phyloP scores from a whole-genome alignment of 2,888 invertebrate genomes.

The Deilephila porcellus region DNA sequence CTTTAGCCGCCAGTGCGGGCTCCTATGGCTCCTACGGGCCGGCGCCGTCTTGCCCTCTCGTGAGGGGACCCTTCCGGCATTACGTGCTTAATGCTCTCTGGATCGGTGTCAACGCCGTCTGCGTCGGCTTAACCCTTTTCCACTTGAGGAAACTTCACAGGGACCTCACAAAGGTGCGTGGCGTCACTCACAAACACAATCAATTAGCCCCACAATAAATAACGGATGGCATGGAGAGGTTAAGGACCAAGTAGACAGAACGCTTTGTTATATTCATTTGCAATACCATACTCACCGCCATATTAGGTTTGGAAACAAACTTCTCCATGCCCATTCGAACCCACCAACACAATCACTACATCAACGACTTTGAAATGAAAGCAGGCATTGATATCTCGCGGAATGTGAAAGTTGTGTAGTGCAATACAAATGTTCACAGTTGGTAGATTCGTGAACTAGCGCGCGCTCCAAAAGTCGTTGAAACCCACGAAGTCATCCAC shows the following conservation, averaged over 20 bases:
- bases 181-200: constrained; percentile 29
- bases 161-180: constrained; percentile 89
- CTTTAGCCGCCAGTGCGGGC: constrained; percentile 91
- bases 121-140: constrained; percentile 92
- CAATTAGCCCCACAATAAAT: constrained; percentile 34
- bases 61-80: constrained; percentile 94
- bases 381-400: constrained; percentile 50
- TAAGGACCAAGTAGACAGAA: constrained; percentile 46
- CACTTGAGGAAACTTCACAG: constrained; percentile 93
- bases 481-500: constrained; percentile 63
- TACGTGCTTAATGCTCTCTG: constrained; percentile 95
- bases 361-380: constrained; percentile 60
- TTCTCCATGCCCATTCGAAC: constrained; percentile 67
- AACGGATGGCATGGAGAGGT: constrained; percentile 66
- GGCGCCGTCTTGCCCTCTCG: constrained; percentile 93
- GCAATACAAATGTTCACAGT: constrained; percentile 58
- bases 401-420: constrained; percentile 59
- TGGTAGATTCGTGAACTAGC: constrained; percentile 51
- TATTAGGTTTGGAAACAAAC: constrained; percentile 47
- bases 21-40: constrained; percentile 87
- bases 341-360: constrained; percentile 53
- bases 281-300: constrained; percentile 58
- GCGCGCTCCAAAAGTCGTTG: constrained; percentile 54
- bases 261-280: constrained; percentile 59
- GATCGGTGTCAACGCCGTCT: constrained; percentile 95